Evolutionary conservation across 2,888 invertebrate genomes (phyloP), one percentile per base, ranked within the genome.

Genomic region (Orthosia incerta): DNA sequence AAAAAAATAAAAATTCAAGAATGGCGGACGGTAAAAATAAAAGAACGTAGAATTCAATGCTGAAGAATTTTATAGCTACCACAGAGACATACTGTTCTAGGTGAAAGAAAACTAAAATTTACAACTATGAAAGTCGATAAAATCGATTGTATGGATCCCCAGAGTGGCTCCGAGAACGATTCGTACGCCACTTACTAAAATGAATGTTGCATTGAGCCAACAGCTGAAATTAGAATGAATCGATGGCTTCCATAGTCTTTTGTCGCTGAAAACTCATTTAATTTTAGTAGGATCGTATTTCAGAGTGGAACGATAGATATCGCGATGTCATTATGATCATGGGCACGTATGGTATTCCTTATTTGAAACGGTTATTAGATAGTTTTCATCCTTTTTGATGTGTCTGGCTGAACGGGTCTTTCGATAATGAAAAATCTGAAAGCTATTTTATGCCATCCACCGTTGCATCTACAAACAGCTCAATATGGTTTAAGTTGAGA

Each of bases 71-170:
- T 84, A 73, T 73, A 63, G 73, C 70, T 72, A 68, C 74, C 83
- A 67, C 68, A 76, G 55, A 83, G 83, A 76, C 76, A 78, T 72
- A 68, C 69, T 75, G 64, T 63, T 79, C 67, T 80, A 85, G 82
- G 78, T 72, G 69, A 84, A 86, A 87, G 87, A 87, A 89, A 90
- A 89, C 87, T 89, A 75, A 87, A 90, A 89, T 90, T 89, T 90
- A 91, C 88, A 87, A 89, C 89, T 89, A 84, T 81, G 88, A 87
- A 82, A 85, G 87, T 83, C 89, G 82, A 89, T 91, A 91, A 90
- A 89, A 86, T 87, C 87, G 89, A 91, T 89, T 88, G 89, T 87
- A 88, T 89, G 90, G 90, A 89, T 91, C 89, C 91, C 91, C 55
- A 15, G 87, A 87, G 90, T 81, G 80, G 76, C 72, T 77, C 64